phyloP scores from a whole-genome alignment of 64 coral and sea anemone genomes.

The Pocillopora damicornis region DNA sequence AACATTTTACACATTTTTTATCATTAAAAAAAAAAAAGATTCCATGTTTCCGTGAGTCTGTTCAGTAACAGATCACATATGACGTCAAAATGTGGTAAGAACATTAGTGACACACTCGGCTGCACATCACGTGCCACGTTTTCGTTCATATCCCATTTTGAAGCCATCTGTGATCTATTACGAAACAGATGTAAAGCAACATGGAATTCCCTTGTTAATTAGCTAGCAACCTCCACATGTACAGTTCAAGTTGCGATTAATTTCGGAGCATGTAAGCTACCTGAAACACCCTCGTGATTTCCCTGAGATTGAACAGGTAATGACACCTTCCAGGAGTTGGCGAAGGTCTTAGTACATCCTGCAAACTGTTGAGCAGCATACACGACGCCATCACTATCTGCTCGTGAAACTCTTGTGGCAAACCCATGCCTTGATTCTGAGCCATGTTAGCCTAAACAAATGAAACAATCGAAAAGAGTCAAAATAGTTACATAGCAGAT shows the following conservation, averaged over 20 bases:
- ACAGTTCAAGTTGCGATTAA: not conserved
- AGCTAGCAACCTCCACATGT: not conserved
- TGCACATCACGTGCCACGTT: no score
- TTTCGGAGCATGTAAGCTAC: slow-evolving; percentile 12
- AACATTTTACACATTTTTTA: no score
- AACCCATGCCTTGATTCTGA: slow-evolving; percentile 95
- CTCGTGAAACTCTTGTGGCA: slow-evolving; percentile 92
- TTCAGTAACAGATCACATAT: no score
- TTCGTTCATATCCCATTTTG: no score
- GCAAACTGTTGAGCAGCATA: slow-evolving; percentile 63
- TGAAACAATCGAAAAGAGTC: not conserved
- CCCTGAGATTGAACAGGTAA: slow-evolving; percentile 91
- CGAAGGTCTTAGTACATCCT: slow-evolving; percentile 74
- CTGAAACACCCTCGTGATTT: slow-evolving; percentile 93
- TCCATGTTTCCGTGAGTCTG: no score
- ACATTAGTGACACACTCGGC: no score
- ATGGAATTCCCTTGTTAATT: no score
- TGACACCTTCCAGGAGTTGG: slow-evolving; percentile 90
- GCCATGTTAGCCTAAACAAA: slow-evolving; percentile 85
- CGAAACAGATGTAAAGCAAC: no score
- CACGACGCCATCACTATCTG: slow-evolving; percentile 91
- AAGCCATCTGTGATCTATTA: no score
- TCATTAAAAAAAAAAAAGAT: no score
- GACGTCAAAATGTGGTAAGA: no score
- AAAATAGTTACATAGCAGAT: not conserved